phyloP scores from a whole-genome alignment of 1,140 invertebrate genomes.

The Cardiocondyla obscurior region DNA sequence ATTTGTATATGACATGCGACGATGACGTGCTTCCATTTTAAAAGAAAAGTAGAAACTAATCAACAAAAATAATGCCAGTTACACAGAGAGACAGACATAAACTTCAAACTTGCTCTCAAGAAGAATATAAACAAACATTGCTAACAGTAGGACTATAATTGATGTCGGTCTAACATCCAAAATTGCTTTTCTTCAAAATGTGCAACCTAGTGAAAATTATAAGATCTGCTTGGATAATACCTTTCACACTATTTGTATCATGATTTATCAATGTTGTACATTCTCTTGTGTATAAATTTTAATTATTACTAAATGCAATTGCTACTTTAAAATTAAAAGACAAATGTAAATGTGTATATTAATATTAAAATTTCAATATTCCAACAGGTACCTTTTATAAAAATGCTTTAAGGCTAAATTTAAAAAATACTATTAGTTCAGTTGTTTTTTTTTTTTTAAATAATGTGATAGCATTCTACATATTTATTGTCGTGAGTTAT shows the following conservation, averaged over 20 bases:
- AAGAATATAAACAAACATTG: background rate
- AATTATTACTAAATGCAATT: conserved; percentile 11
- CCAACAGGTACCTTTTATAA: too few relatives aligned
- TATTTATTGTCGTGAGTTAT: background rate
- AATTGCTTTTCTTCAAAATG: background rate
- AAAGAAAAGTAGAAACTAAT: background rate
- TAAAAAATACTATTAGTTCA: background rate
- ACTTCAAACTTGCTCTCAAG: background rate
- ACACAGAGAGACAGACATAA: background rate
- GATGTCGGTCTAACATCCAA: background rate
- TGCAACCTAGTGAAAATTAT: background rate
- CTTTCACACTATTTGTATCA: background rate
- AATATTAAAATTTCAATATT: background rate
- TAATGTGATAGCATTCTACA: too few relatives aligned
- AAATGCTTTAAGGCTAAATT: background rate
- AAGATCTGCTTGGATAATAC: background rate
- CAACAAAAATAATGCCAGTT: background rate
- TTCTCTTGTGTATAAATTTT: background rate
- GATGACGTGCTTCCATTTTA: background rate
- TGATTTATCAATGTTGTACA: background rate
- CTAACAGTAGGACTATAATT: background rate
- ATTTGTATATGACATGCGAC: background rate
- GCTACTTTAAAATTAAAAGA: background rate
- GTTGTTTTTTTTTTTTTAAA: too few relatives aligned
- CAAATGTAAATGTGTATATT: background rate